These are phyloP conservation scores for Catharus bicknelli DNA, from an alignment of 2,113 vertebrate genomes.

Conservation along the genomic window DNA sequence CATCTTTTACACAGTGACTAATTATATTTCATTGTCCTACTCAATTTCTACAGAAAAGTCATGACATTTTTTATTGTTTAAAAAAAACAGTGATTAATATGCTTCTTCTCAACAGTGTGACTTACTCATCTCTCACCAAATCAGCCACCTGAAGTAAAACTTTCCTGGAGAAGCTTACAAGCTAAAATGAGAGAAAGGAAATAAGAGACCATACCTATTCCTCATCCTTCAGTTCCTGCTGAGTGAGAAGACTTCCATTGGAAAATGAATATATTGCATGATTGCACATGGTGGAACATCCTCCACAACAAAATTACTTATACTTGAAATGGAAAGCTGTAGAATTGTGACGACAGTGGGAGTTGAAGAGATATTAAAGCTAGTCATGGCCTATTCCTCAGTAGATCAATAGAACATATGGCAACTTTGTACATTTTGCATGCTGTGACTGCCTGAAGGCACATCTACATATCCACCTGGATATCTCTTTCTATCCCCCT, in stretches of 20 bases:
- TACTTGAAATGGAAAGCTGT: not conserved
- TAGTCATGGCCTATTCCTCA: slow-evolving; percentile 25
- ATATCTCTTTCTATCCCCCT: slow-evolving; percentile 42
- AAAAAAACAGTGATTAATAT: not conserved
- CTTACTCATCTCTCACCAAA: not conserved
- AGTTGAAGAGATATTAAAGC: not conserved
- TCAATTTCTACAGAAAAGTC: not conserved
- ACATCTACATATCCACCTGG: slow-evolving; percentile 33
- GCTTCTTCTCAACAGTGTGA: not conserved
- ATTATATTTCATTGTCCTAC: not conserved
- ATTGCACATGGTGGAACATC: not conserved
- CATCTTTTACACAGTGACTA: not conserved
- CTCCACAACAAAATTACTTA: not conserved
- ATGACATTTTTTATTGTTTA: not conserved
- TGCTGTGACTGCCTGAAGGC: slow-evolving; percentile 23
- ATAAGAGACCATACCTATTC: not conserved
- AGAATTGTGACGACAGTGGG: not conserved
- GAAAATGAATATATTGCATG: not conserved
- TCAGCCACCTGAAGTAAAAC: not conserved
- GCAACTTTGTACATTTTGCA: slow-evolving; percentile 22
- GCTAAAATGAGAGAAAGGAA: not conserved
- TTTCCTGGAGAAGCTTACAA: not conserved
- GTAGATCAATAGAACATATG: slow-evolving; percentile 35
- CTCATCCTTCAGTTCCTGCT: not conserved
- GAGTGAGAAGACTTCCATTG: not conserved